phyloP scores from a whole-genome alignment of 2,888 invertebrate genomes.

The Amiota communis region DNA sequence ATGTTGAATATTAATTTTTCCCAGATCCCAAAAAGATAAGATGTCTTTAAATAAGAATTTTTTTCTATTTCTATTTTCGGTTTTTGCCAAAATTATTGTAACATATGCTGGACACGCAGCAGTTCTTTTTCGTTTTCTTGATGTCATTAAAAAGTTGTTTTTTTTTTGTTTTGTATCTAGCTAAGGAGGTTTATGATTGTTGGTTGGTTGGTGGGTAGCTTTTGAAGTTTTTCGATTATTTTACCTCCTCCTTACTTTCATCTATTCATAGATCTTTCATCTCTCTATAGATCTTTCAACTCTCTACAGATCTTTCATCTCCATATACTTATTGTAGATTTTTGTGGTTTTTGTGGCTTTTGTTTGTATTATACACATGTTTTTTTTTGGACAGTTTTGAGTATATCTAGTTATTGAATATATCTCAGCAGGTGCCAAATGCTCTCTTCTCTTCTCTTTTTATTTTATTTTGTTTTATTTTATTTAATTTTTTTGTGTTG shows the following conservation, averaged over 20 bases:
- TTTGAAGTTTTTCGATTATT: conserved; percentile 7
- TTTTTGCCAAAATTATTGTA: conserved; percentile 1
- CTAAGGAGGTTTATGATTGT: neutral
- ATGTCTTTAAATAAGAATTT: too few species aligned
- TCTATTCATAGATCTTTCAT: neutral
- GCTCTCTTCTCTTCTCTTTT: too few species aligned
- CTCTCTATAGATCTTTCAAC: neutral
- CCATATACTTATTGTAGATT: neutral
- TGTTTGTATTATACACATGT: neutral
- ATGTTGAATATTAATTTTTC: conserved; percentile 15
- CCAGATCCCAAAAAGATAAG: neutral
- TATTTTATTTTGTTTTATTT: neutral
- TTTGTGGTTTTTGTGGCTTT: neutral
- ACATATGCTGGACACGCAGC: neutral
- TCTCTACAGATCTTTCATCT: neutral
- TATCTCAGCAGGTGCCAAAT: neutral
- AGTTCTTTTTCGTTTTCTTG: neutral
- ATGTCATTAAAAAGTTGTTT: neutral
- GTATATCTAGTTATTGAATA: neutral
- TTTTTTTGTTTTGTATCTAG: neutral
- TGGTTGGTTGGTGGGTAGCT: neutral
- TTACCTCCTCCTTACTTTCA: neutral
- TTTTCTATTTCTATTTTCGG: neutral
- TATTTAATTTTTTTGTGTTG: neutral
- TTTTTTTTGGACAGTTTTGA: too few species aligned